Percentiles rank a stretch among this genome's conserved stretches.
Evolutionary conservation across 2,797 vertebrate species (phyloP).

Genomic region (Scleropages formosus): DNA sequence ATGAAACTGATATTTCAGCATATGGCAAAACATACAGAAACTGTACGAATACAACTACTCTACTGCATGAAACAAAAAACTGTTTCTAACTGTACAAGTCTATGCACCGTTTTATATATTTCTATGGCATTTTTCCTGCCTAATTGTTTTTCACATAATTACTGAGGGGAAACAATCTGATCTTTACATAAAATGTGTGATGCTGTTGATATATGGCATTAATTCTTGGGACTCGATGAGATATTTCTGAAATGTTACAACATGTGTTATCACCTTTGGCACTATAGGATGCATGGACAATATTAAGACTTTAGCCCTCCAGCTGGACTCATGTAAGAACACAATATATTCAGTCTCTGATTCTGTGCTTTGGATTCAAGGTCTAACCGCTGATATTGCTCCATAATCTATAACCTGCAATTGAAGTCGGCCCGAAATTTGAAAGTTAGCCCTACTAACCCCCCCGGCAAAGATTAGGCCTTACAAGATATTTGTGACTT

Average conservation of each 20-base stretch:
- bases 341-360: conserved; percentile 5
- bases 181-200: too few species aligned
- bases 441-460: neutral
- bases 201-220: too few species aligned
- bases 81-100: too few species aligned
- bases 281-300: neutral
- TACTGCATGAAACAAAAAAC: too few species aligned
- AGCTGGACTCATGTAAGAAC: neutral
- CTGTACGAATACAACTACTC: too few species aligned
- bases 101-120: too few species aligned
- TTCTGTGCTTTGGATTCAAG: neutral
- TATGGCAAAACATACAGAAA: too few species aligned
- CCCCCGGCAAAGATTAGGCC: conserved; percentile 9
- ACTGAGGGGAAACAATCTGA: too few species aligned
- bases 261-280: neutral
- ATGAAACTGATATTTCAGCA: too few species aligned
- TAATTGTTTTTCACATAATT: too few species aligned
- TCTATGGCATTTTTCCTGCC: too few species aligned
- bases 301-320: neutral
- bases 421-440: conserved; percentile 6
- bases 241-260: neutral
- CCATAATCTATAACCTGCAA: conserved; percentile 8
- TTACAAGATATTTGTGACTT: neutral
- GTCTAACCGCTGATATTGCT: conserved; percentile 10
- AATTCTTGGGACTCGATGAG: too few species aligned